Conservation (phyloP, 2,888 invertebrate genomes). For the Ditula angustiorana region DNA sequence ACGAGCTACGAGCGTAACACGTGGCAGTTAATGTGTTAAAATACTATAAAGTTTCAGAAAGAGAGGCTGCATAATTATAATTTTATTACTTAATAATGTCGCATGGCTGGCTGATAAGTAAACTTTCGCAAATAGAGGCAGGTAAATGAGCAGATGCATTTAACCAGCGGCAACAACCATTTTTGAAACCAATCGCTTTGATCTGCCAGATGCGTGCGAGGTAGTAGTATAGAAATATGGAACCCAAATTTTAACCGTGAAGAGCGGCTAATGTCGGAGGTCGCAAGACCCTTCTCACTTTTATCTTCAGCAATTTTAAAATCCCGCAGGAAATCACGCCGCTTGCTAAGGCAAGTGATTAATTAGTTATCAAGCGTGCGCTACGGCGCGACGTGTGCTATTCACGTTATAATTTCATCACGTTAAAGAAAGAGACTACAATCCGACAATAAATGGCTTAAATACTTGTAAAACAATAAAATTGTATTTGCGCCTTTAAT, state of each 20-base stretch:
- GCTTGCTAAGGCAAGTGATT: conserved; percentile 70
- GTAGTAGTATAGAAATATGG: neutral
- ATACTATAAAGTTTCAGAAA: neutral
- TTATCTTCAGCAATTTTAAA: conserved; percentile 74
- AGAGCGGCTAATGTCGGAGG: conserved; percentile 41
- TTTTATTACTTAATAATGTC: neutral
- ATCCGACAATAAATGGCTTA: neutral
- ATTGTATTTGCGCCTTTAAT: neutral
- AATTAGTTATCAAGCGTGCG: conserved; percentile 68
- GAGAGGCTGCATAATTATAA: neutral
- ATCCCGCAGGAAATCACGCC: conserved; percentile 70
- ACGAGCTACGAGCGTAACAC: too few species aligned
- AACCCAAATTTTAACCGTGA: conserved; percentile 15
- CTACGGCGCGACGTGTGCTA: neutral
- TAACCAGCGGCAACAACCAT: neutral
- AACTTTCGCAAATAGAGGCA: neutral
- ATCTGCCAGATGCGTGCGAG: neutral
- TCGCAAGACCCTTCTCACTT: conserved; percentile 66
- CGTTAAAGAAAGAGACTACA: neutral
- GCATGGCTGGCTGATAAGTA: conserved; percentile 4
- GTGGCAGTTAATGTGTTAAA: too few species aligned
- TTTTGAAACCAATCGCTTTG: neutral
- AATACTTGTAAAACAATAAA: neutral
- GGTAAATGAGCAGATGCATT: neutral
- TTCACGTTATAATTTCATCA: neutral